Evolutionary conservation across 2,113 vertebrate genomes (phyloP).

Genomic region (Chauna torquata): DNA sequence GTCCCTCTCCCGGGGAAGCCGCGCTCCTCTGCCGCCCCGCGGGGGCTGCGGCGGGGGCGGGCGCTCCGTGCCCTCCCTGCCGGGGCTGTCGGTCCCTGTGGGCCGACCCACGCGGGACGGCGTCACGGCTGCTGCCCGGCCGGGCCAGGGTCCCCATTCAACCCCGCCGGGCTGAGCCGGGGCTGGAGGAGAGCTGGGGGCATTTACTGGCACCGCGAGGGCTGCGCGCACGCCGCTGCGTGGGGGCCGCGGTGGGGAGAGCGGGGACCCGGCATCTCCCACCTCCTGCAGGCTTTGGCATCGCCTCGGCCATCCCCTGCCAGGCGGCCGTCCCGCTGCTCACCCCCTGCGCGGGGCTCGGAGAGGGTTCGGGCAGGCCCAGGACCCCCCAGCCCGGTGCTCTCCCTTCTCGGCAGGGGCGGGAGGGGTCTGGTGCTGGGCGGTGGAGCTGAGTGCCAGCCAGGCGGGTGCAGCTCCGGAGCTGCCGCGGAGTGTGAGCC

Average conservation of each 20-base stretch:
- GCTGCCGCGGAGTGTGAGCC: not conserved
- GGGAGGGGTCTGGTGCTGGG: accelerated
- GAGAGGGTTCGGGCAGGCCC: not conserved
- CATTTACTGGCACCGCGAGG: not conserved
- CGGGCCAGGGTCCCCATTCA: too few species aligned
- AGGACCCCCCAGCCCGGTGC: not conserved
- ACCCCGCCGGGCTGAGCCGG: too few species aligned
- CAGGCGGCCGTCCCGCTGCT: not conserved
- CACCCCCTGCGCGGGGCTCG: not conserved
- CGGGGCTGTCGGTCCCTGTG: not conserved
- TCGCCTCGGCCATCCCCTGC: not conserved
- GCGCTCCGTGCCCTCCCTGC: not conserved
- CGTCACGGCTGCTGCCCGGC: not conserved
- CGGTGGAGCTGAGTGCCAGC: accelerated
- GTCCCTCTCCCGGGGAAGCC: not conserved
- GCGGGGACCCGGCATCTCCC: not conserved
- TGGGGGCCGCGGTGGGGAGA: not conserved
- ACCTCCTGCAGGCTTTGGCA: not conserved
- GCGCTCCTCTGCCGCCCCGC: not conserved
- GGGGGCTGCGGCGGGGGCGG: not conserved
- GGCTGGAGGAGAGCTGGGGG: not conserved
- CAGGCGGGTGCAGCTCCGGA: not conserved
- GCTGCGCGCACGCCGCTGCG: not conserved
- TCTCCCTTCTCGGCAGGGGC: not conserved
- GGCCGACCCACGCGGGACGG: not conserved